Conservation (phyloP, 2,113 vertebrate genomes). For the Callorhinus ursinus region DNA sequence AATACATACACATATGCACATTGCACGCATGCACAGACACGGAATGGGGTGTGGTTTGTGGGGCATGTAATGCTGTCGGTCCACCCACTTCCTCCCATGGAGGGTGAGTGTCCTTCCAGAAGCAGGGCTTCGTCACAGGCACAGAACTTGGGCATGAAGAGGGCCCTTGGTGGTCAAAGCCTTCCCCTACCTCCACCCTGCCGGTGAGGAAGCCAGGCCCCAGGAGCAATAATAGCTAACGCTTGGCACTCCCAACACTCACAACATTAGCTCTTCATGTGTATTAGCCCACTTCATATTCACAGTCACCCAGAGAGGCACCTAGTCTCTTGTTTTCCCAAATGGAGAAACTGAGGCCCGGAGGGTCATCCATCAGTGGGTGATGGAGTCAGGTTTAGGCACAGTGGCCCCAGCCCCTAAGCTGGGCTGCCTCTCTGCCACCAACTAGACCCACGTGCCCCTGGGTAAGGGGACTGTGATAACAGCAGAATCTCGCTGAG, state of each 20-base stretch:
- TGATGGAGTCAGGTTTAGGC: not conserved
- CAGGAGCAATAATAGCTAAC: not conserved
- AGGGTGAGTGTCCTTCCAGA: not conserved
- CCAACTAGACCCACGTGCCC: rapidly evolving
- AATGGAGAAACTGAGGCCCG: not conserved
- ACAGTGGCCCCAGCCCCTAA: not conserved
- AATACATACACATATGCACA: not conserved
- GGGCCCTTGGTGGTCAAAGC: not conserved
- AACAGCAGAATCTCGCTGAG: rapidly evolving
- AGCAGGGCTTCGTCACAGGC: not conserved
- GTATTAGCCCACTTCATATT: not conserved
- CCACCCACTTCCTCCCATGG: not conserved
- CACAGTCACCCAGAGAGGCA: rapidly evolving
- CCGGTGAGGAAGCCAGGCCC: not conserved
- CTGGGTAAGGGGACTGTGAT: not conserved
- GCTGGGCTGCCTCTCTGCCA: not conserved
- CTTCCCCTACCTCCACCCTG: not conserved
- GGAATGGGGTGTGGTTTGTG: rapidly evolving
- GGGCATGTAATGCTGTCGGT: not conserved
- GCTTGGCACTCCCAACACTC: not conserved
- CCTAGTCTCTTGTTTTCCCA: not conserved
- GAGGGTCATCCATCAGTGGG: rapidly evolving
- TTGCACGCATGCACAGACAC: rapidly evolving
- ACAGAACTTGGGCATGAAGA: not conserved
- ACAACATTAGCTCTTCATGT: rapidly evolving